Evolutionary conservation across 1,140 invertebrate species (phyloP), one percentile per base, ranked within the genome.

Genomic region (Aphelinus atriplicis): DNA sequence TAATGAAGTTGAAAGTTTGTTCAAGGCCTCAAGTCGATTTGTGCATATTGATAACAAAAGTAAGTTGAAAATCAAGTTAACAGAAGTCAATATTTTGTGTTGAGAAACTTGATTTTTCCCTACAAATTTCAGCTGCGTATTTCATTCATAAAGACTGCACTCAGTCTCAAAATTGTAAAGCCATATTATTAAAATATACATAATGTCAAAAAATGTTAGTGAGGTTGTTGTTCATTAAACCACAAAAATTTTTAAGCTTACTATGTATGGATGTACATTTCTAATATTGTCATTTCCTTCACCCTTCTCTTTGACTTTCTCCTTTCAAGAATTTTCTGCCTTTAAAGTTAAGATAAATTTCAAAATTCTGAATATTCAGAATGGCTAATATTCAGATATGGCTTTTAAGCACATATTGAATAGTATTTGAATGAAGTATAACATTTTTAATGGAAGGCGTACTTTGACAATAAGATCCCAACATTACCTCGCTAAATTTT

Each of bases 171-270:
- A 76, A 76, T 72, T 76, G 69, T 76, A 76, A 76, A 76, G 69
- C 69, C 75, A 76, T 71, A 76, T 71, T 64, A 76, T 71, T 72
- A 76, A 64, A 70, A 71, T 66, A 76, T 67, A 76, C 64, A 60
- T 71, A 66, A 60, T 72, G 56, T 56, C 42, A 71, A 76, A 68
- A 67, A 67, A 4, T 46, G 66, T 65, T 66, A 26, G n/a, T 4
- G 10, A 1, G 5, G 46, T 9, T 9, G 45, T 63, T 63, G 3
- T 63, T 63, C 47, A 63, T 63, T 63, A 10, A 26, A 5, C 43
- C 57, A 58, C 3, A 58, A 26, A 26, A 26, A 26, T 26, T 26
- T 26, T 26, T 26, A 26, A 26, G 26, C 26, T 26, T 26, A 26
- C 26, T 26, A 26, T 26, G 26, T 26, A 26, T 26, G 26, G 26